Base-by-base conservation (phyloP, 2,797 vertebrate genomes). In the Enteromius mattozi region DNA sequence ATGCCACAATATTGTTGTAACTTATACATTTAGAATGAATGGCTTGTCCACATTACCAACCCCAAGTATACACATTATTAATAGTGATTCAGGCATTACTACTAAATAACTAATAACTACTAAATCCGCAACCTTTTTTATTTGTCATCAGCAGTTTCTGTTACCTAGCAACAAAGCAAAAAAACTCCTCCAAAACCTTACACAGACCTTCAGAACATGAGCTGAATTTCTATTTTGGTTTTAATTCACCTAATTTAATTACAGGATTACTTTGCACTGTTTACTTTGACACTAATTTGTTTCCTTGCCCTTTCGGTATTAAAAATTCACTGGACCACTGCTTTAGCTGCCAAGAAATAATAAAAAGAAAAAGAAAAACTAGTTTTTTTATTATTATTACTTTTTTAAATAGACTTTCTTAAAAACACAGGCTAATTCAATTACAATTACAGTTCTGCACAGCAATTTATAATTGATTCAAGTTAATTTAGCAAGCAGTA, bases 231-330 rank as follows among this genome's bases (percentile, higher is more conserved):
- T 68, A 54, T 77, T 69, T 40, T 30, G 10, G n/a, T 42, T 68
- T 10, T 54, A 77, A 83, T 76, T 66, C 42, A 56, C 33, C 6
- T 77, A 21, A 59, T 94, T 93, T 86, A 94, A 94, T 94, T 89
- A 93, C 91, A 91, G 21, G 47, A 69, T 76, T 83, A 76, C 47
- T 82, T 81, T 90, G 70, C 90, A 90, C 89, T 81, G 76, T 82
- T 90, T 83, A 1, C 88, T 90, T 91, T 91, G 87, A 90, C 89
- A 68, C 85, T 6, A 81, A 91, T 92, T 91, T 40, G 91, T 93
- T 92, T 91, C 88, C 86, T 83, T 87, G 81, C 77, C 79, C 83
- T 71, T 82, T 78, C 84, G 65, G 70, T 76, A 75, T 82, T 51
- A 21, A 2, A 89, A 90, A 71, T 68, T 84, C 84, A 80, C 80